These are phyloP conservation scores for Drosophila nannoptera DNA, from an alignment of 1,140 invertebrate genomes.

Conservation along the genomic window DNA sequence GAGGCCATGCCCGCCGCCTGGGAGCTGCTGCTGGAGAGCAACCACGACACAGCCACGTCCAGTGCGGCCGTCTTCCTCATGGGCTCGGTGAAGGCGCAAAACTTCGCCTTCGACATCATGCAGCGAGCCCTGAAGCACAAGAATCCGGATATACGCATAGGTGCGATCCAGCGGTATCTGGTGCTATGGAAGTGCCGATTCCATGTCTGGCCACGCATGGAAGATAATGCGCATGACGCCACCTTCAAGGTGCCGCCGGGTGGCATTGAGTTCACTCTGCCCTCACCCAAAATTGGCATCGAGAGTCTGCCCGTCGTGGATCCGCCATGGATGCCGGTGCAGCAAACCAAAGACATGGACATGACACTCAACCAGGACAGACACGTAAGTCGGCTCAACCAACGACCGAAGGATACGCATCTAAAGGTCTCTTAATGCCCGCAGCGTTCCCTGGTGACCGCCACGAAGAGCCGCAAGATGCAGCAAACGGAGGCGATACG, in stretches of 20 bases:
- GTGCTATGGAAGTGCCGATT: constrained; percentile 98
- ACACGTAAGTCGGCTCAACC: constrained; percentile 85
- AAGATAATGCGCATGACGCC: constrained; percentile 93
- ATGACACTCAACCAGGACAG: constrained; percentile 99
- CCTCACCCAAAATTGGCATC: constrained; percentile 98
- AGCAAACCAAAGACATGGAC: constrained; percentile 99
- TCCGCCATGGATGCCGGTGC: constrained; percentile 98
- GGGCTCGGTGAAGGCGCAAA: constrained; percentile 92
- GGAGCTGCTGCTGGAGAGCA: constrained; percentile 93
- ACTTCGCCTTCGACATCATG: constrained; percentile 92
- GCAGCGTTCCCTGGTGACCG: constrained; percentile 96
- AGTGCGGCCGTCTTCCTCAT: constrained; percentile 95
- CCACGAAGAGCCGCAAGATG: constrained; percentile 98
- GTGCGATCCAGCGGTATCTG: constrained; percentile 87
- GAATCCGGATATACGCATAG: constrained; percentile 87
- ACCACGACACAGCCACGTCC: constrained; percentile 86
- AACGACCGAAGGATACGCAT: no score
- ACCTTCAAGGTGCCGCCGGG: constrained; percentile 98
- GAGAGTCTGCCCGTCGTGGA: constrained; percentile 96
- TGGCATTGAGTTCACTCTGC: constrained; percentile 98
- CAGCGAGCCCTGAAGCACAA: constrained; percentile 90
- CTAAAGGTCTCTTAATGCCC: neutral
- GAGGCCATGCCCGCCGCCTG: constrained; percentile 94
- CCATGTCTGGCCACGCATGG: constrained; percentile 99
- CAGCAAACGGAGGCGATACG: constrained; percentile 99